Base-by-base conservation (phyloP, 2,888 invertebrate species). In the Sarcophaga rosellei region DNA sequence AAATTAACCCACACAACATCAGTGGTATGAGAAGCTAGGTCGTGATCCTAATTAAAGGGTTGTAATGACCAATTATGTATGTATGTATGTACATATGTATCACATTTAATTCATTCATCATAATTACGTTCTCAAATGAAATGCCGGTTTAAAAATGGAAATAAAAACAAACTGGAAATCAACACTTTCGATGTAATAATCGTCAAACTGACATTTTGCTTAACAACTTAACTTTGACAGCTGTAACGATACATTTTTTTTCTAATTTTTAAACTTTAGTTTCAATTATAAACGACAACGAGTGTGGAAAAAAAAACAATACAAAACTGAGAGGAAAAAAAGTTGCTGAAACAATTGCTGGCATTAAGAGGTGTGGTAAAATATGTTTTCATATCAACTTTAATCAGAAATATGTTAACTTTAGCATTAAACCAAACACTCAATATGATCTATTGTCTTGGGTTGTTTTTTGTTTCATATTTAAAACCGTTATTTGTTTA, bases 131-230 rank as follows among this genome's bases (percentile, higher is more conserved):
- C 63, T 45, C 68, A 83, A 72, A 79, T 88, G 88, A 88, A 89
- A 87, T 89, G 89, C 47, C 23, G 65, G 1, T 35, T 23, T 12
- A 2, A 59, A 57, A n/a, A 86, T 47, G 4, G 15, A 1, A 53
- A 53, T 53, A 53, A 17, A 35, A 35, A 35, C 35, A 10, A 35
- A 10, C 10, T 35, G 88, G 89, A 89, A 89, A 25, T 45, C 81
- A 70, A 17, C 23, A 62, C 23, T 90, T 53, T 90, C 91, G 91
- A 91, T 89, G 90, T 90, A 90, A 90, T 91, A 91, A 91, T 91
- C 91, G 90, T 91, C 91, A 91, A 90, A 90, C 90, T 91, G 91
- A 91, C 91, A 91, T 91, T 53, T 91, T 91, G 83, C 88, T 53
- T 17, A 90, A 91, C 90, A 90, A 88, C 89, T 88, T 90, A 90